These are phyloP conservation scores for Centropristis striata DNA, from an alignment of 2,113 vertebrate genomes.

Conservation along the genomic window DNA sequence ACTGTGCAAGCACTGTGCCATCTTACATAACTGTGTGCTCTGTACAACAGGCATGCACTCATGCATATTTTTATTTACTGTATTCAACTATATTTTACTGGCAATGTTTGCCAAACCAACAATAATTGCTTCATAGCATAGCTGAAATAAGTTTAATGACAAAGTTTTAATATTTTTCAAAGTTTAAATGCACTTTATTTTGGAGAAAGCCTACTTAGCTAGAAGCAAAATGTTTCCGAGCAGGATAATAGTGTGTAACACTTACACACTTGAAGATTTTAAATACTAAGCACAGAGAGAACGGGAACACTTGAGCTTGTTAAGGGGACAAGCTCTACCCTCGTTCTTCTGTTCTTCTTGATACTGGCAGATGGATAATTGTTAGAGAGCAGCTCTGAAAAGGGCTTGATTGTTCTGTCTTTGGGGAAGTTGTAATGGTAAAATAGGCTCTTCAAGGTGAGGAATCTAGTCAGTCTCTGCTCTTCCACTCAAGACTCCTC, in stretches of 20 bases:
- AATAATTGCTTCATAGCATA: neutral
- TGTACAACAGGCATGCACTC: too few species aligned
- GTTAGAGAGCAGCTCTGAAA: conserved; percentile 36
- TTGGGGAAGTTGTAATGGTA: conserved; percentile 22
- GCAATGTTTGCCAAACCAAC: neutral
- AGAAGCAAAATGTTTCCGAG: neutral
- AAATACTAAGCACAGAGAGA: conserved; percentile 16
- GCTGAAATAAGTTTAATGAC: neutral
- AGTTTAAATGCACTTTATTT: conserved; percentile 1
- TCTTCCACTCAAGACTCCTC: conserved; percentile 34
- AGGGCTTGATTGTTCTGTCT: conserved; percentile 48
- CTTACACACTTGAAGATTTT: conserved; percentile 20
- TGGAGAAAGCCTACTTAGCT: neutral
- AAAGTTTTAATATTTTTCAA: neutral
- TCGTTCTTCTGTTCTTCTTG: conserved; percentile 31
- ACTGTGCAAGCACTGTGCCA: neutral
- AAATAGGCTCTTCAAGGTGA: conserved; percentile 50
- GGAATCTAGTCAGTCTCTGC: conserved; percentile 58
- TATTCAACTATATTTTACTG: neutral
- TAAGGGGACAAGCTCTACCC: conserved; percentile 35
- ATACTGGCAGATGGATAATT: conserved; percentile 24
- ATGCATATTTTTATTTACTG: neutral
- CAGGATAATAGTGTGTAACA: conserved; percentile 16
- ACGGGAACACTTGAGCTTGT: conserved; percentile 45
- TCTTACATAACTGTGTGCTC: neutral